phyloP scores from a whole-genome alignment of 2,888 invertebrate species.

The Thecophora atra region DNA sequence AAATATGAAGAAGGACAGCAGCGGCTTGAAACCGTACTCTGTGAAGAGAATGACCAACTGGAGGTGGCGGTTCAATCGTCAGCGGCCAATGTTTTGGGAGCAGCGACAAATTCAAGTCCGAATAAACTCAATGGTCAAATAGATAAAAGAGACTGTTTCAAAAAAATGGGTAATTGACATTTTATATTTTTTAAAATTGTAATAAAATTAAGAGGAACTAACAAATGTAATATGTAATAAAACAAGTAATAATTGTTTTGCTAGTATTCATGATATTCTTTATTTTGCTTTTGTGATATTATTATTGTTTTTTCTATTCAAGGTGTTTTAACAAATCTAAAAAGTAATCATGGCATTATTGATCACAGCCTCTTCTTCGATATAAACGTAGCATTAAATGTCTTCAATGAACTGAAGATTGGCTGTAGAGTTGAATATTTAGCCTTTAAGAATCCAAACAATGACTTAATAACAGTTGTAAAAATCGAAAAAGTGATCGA shows the following conservation, averaged over 20 bases:
- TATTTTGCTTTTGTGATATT: slow-evolving; percentile 1
- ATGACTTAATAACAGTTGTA: slow-evolving; percentile 68
- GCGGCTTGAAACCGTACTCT: slow-evolving; percentile 63
- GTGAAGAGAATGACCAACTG: slow-evolving; percentile 43
- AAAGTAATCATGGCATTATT: slow-evolving; percentile 68
- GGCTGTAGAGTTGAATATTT: slow-evolving; percentile 72
- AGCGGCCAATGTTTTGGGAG: slow-evolving; percentile 41
- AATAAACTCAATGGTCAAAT: slow-evolving; percentile 12
- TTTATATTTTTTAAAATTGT: no score
- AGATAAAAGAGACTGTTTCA: slow-evolving; percentile 49
- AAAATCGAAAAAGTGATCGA: slow-evolving; percentile 70
- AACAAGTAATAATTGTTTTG: neutral
- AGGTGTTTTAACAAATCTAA: slow-evolving; percentile 73
- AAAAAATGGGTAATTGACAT: slow-evolving; percentile 54
- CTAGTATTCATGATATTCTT: neutral
- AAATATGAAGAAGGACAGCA: slow-evolving; percentile 66
- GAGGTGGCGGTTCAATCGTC: slow-evolving; percentile 17
- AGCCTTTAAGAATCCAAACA: slow-evolving; percentile 66
- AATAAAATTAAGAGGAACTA: no score
- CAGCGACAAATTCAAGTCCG: slow-evolving; percentile 14
- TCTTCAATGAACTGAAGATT: slow-evolving; percentile 61
- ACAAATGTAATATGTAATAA: no score
- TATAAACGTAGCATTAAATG: slow-evolving; percentile 51
- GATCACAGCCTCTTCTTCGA: slow-evolving; percentile 72
- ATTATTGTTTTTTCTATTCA: neutral